These are phyloP conservation scores for Alectoris magna DNA, from an alignment of 2,797 vertebrate species.

Conservation along the genomic window DNA sequence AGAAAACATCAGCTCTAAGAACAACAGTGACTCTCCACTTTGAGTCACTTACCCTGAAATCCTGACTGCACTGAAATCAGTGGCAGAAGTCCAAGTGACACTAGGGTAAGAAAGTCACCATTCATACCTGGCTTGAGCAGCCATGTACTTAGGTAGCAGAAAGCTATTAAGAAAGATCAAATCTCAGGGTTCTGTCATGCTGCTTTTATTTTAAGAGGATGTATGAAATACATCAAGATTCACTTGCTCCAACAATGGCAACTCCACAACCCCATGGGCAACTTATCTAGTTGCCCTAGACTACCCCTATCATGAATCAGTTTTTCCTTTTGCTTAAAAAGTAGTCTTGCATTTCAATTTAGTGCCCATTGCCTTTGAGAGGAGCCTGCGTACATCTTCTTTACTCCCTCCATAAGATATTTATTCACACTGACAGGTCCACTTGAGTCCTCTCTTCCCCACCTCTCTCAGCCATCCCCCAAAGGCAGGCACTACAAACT, in stretches of 20 bases:
- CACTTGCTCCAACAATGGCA: background rate
- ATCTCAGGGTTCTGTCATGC: background rate
- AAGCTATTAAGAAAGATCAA: background rate
- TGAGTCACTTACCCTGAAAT: background rate
- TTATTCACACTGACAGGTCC: background rate
- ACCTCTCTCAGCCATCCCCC: background rate
- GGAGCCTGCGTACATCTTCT: background rate
- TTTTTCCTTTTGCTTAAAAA: background rate
- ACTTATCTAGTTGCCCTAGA: background rate
- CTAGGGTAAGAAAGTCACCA: background rate
- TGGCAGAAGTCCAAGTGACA: background rate
- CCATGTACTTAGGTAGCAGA: background rate
- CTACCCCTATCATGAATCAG: background rate
- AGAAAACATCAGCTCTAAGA: constrained; percentile 14
- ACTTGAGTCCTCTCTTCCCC: background rate
- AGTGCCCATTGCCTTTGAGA: background rate
- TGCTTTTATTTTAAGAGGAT: background rate
- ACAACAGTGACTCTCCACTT: background rate
- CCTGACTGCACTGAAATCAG: background rate
- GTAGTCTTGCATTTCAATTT: background rate
- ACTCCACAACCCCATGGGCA: background rate
- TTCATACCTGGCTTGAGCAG: background rate
- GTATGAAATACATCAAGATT: background rate
- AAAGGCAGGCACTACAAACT: background rate
- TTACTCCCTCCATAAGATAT: background rate